phyloP scores from a whole-genome alignment of 2,797 vertebrate genomes.

The Philypnodon macrostomus region DNA sequence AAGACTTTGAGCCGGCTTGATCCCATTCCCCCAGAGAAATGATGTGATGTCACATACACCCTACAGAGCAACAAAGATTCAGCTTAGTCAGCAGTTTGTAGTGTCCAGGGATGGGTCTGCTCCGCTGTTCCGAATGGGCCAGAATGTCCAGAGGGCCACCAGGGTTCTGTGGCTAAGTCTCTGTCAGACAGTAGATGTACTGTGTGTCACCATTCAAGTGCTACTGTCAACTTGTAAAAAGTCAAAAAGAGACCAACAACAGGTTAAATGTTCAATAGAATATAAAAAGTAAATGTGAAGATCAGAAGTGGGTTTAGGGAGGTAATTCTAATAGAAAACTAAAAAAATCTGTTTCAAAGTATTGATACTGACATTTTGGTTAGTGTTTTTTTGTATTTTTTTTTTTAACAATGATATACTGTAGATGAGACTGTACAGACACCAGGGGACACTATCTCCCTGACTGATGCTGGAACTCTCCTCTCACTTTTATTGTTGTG shows the following conservation, averaged over 20 bases:
- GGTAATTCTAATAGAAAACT: too few relatives aligned
- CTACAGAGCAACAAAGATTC: slow-evolving; percentile 65
- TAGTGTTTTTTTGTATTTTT: slow-evolving; percentile 4
- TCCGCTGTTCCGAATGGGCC: slow-evolving; percentile 59
- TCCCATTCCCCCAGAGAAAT: slow-evolving; percentile 56
- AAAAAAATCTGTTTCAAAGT: too few relatives aligned
- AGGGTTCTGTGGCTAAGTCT: slow-evolving; percentile 40
- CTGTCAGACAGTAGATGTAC: slow-evolving; percentile 57
- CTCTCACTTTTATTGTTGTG: slow-evolving; percentile 13
- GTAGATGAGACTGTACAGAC: slow-evolving; percentile 59
- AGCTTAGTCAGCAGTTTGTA: slow-evolving; percentile 71
- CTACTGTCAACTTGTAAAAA: too few relatives aligned
- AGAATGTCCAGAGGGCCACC: slow-evolving; percentile 43
- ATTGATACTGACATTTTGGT: too few relatives aligned
- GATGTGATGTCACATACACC: slow-evolving; percentile 69
- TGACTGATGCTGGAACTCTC: slow-evolving; percentile 54
- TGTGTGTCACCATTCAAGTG: too few relatives aligned
- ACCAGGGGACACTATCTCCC: slow-evolving; percentile 82
- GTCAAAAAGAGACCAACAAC: too few relatives aligned
- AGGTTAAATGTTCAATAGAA: too few relatives aligned
- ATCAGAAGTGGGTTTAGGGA: too few relatives aligned
- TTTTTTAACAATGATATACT: too few relatives aligned
- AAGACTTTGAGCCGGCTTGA: slow-evolving; percentile 67
- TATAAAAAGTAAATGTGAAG: too few relatives aligned
- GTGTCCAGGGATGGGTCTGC: slow-evolving; percentile 52